phyloP scores from a whole-genome alignment of 2,888 invertebrate genomes.

The Oscheius sp. region DNA sequence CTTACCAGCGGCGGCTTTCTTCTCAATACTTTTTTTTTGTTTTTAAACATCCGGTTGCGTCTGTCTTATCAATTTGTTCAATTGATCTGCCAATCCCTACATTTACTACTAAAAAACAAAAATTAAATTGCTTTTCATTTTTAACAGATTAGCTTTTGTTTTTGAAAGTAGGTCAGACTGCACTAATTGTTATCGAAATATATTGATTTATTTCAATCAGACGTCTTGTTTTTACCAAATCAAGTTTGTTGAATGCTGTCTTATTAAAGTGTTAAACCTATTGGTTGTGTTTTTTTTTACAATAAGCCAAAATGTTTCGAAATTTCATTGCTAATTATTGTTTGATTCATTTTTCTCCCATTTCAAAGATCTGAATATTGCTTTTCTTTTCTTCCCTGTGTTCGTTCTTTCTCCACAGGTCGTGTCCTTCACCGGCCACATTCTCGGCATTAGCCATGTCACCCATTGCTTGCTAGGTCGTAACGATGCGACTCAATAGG shows the following conservation, averaged over 20 bases:
- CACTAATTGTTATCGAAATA: not conserved
- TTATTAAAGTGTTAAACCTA: too few relatives aligned
- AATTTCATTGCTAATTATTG: too few relatives aligned
- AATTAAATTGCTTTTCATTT: not conserved
- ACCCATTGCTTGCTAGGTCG: not conserved
- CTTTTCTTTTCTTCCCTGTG: too few relatives aligned
- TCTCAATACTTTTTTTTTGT: conserved; percentile 3
- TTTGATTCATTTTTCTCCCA: not conserved
- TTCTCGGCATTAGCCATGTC: not conserved
- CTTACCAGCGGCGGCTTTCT: conserved; percentile 17
- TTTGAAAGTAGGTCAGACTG: not conserved
- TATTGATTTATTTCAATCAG: not conserved
- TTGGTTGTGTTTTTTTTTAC: too few relatives aligned
- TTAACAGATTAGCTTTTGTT: not conserved
- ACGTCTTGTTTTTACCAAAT: not conserved
- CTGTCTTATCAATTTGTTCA: conserved; percentile 4
- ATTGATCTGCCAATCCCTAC: not conserved
- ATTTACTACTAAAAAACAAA: not conserved
- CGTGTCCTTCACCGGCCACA: conserved; percentile 7
- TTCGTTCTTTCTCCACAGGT: conserved; percentile 1
- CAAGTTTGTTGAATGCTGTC: not conserved
- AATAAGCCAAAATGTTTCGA: too few relatives aligned
- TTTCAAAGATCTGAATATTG: not conserved
- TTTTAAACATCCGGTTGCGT: not conserved
- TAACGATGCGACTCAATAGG: not conserved